A percentile compares a stretch with the other conserved stretches of the same genome.
These are phyloP conservation scores for Ciconia nigra DNA, from an alignment of 2,797 vertebrate species.

Conservation along the genomic window DNA sequence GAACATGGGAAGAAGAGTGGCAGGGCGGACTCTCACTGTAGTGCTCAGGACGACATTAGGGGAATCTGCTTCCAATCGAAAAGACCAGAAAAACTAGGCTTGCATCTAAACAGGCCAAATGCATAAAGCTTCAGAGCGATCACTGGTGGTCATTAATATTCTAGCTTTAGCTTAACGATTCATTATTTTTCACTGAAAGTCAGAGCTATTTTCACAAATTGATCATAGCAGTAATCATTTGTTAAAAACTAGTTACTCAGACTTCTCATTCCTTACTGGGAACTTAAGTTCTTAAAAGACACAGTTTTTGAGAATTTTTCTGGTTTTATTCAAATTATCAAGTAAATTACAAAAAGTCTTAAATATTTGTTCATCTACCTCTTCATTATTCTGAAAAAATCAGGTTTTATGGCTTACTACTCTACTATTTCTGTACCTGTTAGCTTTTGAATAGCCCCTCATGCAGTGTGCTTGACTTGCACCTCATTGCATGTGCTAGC, in stretches of 20 bases:
- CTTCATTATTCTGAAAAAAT: not conserved
- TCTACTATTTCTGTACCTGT: not conserved
- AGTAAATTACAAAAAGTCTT: not conserved
- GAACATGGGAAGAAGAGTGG: not conserved
- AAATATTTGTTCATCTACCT: not conserved
- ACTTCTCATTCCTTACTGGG: not conserved
- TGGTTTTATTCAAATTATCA: not conserved
- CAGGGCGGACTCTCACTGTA: not conserved
- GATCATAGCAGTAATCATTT: not conserved
- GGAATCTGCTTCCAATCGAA: not conserved
- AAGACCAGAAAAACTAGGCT: not conserved
- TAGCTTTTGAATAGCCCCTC: not conserved
- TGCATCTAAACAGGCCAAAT: not conserved
- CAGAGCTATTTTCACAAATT: not conserved
- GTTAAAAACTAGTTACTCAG: not conserved
- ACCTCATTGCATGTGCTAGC: not conserved
- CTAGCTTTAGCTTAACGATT: not conserved
- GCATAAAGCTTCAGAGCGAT: not conserved
- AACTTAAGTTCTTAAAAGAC: not conserved
- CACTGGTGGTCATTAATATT: not conserved
- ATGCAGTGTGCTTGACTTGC: not conserved
- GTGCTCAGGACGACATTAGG: not conserved
- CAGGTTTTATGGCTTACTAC: not conserved
- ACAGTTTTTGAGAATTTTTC: not conserved
- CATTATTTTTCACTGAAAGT: not conserved